Conservation (phyloP, 2,888 invertebrate genomes). For the Omphaloscelis lunosa region DNA sequence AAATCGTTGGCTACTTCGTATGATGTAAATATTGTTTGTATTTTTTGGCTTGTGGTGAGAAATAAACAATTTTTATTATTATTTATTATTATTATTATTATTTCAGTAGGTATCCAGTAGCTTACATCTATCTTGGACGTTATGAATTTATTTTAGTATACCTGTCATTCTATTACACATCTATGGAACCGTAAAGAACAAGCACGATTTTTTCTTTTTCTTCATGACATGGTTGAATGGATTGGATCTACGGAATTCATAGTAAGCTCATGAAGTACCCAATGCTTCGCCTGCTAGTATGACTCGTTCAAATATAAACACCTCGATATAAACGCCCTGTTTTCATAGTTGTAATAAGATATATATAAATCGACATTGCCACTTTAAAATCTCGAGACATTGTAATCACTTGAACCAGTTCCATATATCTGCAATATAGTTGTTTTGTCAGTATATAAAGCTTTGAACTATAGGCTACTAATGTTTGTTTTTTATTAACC, state of each 20-base stretch:
- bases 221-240: not conserved
- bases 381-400: slow-evolving; percentile 34
- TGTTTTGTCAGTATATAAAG: not conserved
- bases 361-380: slow-evolving; percentile 41
- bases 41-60: too few species aligned
- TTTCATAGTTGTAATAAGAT: slow-evolving; percentile 29
- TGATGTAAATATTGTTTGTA: too few species aligned
- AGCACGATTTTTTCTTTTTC: not conserved
- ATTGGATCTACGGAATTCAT: not conserved
- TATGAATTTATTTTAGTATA: not conserved
- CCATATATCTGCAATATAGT: not conserved
- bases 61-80: too few species aligned
- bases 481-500: not conserved
- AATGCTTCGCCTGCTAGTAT: not conserved
- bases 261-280: not conserved
- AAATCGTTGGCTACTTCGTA: too few species aligned
- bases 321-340: slow-evolving; percentile 18
- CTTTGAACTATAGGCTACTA: not conserved
- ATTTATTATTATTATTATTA: too few species aligned
- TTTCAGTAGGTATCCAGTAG: not conserved
- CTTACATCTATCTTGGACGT: not conserved
- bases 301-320: slow-evolving; percentile 5
- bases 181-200: not conserved
- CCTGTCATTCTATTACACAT: not conserved
- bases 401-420: slow-evolving; percentile 35